Evolutionary conservation across 2,113 vertebrate species (phyloP), one percentile per base, ranked within the genome.

Genomic region (Pterocles burchelli): DNA sequence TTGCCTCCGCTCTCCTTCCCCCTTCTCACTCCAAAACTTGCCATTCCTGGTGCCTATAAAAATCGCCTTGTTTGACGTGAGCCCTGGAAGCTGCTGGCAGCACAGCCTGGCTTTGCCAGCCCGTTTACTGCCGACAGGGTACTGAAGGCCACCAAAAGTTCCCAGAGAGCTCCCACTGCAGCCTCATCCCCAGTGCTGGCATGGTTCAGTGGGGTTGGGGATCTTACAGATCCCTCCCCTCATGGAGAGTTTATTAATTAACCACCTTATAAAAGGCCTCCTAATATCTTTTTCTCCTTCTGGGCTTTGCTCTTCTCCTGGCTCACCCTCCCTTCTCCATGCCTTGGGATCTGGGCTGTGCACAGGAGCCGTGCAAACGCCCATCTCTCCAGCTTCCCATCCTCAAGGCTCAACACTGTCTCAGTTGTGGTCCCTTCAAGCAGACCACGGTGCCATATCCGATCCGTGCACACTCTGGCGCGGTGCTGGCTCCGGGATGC

Each of bases 401-500:
- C 33, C 36, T 38, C 16, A 29, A 48, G 11, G 11, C 10, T 51
- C 33, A 52, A 45, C 36, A 79, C 10, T 46, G 58, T 24, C 26
- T 59, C 52, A 12, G 38, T 58, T 45, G 10, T 16, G 29, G 36
- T 67, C 24, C 48, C 20, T 77, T 43, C 48, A 38, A 26, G 33
- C 33, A 46, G 49, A 20, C 21, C 19, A 3, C 3, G 5, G 11
- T 71, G 17, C 13, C n/a, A 8, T 41, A 41, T 41, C 48, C 21
- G 6, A n/a, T 31, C 78, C 13, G 1, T 2, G 5, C 45, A 38
- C 65, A 46, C 18, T 26, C 61, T 8, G 10, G 38, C 5, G 0
- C 12, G 36, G 29, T 1, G 7, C 28, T 74, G 66, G n/a, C 17
- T 67, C 59, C 26, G 21, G 1, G 3, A 15, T 7, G 25, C 57